These are phyloP conservation scores for Gadus chalcogrammus DNA, from an alignment of 2,113 vertebrate genomes.

Conservation along the genomic window DNA sequence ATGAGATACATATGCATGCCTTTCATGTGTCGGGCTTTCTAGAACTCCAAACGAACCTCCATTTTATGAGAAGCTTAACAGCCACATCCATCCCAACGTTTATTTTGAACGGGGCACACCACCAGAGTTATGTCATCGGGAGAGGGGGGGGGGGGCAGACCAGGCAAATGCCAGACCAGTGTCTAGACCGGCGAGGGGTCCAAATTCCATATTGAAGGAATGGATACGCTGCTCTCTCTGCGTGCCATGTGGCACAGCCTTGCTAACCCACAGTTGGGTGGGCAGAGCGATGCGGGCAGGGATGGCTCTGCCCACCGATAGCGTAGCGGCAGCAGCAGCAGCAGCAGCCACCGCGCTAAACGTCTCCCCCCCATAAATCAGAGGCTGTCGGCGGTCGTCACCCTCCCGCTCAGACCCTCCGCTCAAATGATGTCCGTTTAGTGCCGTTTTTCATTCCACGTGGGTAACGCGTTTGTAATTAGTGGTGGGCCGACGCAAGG, in stretches of 20 bases:
- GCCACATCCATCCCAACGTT: constrained; percentile 41
- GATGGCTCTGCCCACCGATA: constrained; percentile 43
- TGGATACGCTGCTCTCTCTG: constrained; percentile 35
- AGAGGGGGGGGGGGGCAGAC: constrained; percentile 7
- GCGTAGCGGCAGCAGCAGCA: constrained; percentile 2
- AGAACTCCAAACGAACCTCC: constrained; percentile 26
- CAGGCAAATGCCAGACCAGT: constrained; percentile 29
- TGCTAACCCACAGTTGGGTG: constrained; percentile 27
- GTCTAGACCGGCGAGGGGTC: constrained; percentile 62
- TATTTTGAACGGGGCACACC: constrained; percentile 38
- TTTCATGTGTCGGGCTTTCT: constrained; percentile 44
- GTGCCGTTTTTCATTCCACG: constrained; percentile 47
- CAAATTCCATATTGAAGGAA: constrained; percentile 58
- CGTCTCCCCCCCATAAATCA: constrained; percentile 67
- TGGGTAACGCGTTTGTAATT: constrained; percentile 63
- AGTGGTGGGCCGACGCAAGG: constrained; percentile 69
- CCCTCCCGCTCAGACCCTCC: constrained; percentile 53
- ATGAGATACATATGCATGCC: constrained; percentile 46
- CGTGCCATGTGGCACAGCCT: constrained; percentile 52
- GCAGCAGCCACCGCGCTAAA: constrained; percentile 23
- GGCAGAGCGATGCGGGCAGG: constrained; percentile 36
- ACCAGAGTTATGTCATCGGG: constrained; percentile 51
- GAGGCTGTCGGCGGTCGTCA: constrained; percentile 55
- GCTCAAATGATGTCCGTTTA: constrained; percentile 58
- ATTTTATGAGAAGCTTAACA: constrained; percentile 45